A percentile compares a stretch with the other conserved stretches of the same genome.
These are phyloP conservation scores for Cyclina sinensis DNA, from an alignment of 1,140 invertebrate genomes.

Conservation along the genomic window DNA sequence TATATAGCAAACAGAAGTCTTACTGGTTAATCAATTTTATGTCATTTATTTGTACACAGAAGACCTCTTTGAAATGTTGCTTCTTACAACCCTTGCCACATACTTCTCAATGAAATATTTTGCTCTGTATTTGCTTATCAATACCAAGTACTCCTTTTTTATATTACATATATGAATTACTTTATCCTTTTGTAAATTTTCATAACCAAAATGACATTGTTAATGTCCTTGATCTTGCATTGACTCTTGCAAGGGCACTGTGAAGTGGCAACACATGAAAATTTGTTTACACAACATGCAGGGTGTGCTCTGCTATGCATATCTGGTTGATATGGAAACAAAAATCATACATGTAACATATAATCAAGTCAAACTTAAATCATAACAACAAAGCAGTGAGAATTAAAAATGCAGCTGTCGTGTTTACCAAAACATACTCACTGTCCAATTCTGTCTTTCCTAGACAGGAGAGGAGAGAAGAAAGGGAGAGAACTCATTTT, in stretches of 20 bases:
- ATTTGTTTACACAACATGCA: neutral
- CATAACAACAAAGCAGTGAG: conserved; percentile 13
- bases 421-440: conserved; percentile 73
- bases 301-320: neutral
- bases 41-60: no score
- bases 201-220: no score
- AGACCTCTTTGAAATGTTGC: no score
- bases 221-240: no score
- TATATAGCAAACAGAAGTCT: no score
- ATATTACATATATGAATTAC: no score
- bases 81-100: no score
- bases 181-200: no score
- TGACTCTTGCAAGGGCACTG: neutral
- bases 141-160: no score
- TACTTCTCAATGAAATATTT: no score
- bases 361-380: neutral
- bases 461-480: conserved; percentile 58
- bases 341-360: neutral
- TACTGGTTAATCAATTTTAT: no score
- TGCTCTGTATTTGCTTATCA: no score
- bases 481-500: conserved; percentile 62
- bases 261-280: neutral
- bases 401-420: conserved; percentile 41
- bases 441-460: conserved; percentile 76
- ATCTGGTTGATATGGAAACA: neutral